Conservation (phyloP, 1,140 invertebrate species). For the Hyles vespertilio region DNA sequence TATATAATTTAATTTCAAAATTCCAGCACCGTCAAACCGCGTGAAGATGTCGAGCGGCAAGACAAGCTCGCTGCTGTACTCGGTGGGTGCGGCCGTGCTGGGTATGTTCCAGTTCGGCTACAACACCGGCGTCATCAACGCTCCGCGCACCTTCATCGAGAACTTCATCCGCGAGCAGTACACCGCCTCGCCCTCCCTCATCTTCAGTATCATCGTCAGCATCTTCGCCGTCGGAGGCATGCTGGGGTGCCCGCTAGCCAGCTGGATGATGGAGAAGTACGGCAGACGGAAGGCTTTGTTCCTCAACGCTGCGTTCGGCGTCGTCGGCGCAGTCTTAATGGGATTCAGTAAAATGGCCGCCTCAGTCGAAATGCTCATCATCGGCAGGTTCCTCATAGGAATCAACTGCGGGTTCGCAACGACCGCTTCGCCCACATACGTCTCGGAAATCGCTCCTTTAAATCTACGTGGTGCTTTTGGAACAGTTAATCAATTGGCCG, state of each 20-base stretch:
- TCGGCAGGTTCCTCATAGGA: slow-evolving; percentile 70
- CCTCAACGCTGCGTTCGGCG: slow-evolving; percentile 56
- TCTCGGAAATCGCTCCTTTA: slow-evolving; percentile 93
- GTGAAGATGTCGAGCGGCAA: slow-evolving; percentile 74
- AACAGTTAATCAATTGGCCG: slow-evolving; percentile 93
- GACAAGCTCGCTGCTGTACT: slow-evolving; percentile 93
- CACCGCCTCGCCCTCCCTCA: slow-evolving; percentile 78
- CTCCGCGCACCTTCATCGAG: slow-evolving; percentile 94
- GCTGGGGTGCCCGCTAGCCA: slow-evolving; percentile 94
- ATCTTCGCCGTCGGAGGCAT: slow-evolving; percentile 97
- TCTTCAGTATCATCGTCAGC: slow-evolving; percentile 94
- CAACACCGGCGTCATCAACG: slow-evolving; percentile 99
- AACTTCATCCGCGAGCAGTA: slow-evolving; percentile 95
- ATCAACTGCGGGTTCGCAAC: slow-evolving; percentile 85
- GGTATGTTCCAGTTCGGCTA: slow-evolving; percentile 99
- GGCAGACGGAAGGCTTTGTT: slow-evolving; percentile 66
- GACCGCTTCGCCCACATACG: slow-evolving; percentile 93
- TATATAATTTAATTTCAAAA: too few species aligned
- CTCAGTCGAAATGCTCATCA: slow-evolving; percentile 67
- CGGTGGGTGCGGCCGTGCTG: slow-evolving; percentile 94
- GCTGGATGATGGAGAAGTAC: slow-evolving; percentile 83
- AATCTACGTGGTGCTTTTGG: slow-evolving; percentile 90
- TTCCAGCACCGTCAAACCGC: slow-evolving; percentile 7
- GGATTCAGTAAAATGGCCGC: slow-evolving; percentile 59
- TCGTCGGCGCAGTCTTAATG: slow-evolving; percentile 63